These are phyloP conservation scores for Styela clava DNA, from an alignment of 23 tunicate species.

Conservation along the genomic window DNA sequence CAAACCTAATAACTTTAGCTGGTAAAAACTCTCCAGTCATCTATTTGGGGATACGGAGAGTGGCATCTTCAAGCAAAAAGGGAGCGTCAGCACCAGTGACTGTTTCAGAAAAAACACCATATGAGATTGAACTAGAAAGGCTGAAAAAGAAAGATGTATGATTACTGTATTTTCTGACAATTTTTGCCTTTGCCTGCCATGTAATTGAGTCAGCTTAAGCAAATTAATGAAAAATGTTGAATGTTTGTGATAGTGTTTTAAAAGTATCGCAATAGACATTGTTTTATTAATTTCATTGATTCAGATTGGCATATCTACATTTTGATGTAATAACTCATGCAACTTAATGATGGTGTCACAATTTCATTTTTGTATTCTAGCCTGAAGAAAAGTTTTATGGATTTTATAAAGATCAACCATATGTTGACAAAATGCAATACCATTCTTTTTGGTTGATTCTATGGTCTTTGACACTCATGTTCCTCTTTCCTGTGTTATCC, in stretches of 20 bases:
- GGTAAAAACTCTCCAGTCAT: background rate
- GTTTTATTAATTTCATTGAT: too few relatives aligned
- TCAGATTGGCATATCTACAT: too few relatives aligned
- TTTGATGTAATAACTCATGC: too few relatives aligned
- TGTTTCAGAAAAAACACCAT: conserved; percentile 7
- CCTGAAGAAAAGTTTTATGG: conserved; percentile 10
- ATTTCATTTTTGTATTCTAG: background rate
- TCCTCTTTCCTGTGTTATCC: conserved; percentile 21
- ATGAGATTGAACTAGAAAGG: conserved; percentile 12
- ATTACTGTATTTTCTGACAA: too few relatives aligned
- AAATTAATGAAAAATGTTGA: too few relatives aligned
- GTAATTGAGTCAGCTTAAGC: too few relatives aligned
- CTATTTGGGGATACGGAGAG: background rate
- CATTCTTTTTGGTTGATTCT: conserved; percentile 53
- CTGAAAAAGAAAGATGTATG: conserved; percentile 1
- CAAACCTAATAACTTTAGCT: background rate
- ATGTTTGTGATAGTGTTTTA: too few relatives aligned
- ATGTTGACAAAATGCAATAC: conserved; percentile 14
- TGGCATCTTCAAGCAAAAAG: conserved; percentile 4
- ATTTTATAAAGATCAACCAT: conserved; percentile 45
- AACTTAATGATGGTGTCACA: too few relatives aligned
- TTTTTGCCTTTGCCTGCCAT: too few relatives aligned
- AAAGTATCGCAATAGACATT: too few relatives aligned
- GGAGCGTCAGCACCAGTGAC: background rate
- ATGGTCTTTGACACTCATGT: conserved; percentile 27